Evolutionary conservation across 2,113 vertebrate genomes (phyloP).

Genomic region (Mirounga angustirostris): DNA sequence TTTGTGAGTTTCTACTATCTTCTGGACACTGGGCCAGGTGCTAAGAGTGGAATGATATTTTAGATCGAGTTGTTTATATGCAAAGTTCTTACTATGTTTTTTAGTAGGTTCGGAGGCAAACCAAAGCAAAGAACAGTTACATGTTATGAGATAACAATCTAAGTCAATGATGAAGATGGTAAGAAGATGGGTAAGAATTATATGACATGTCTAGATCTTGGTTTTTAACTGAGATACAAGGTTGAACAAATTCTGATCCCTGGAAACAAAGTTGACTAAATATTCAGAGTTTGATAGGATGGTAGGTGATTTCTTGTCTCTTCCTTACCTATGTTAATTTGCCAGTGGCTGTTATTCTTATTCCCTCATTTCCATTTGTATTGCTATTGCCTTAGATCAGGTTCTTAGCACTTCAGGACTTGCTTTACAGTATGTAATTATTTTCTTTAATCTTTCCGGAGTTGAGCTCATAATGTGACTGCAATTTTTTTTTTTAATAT

Average conservation of each 20-base stretch:
- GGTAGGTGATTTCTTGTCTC: neutral
- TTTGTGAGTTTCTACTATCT: neutral
- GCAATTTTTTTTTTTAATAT: neutral
- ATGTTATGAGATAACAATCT: neutral
- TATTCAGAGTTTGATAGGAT: neutral
- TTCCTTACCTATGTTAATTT: neutral
- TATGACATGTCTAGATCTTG: neutral
- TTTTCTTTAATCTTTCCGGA: constrained; percentile 6
- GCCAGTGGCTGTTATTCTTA: neutral
- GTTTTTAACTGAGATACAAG: neutral
- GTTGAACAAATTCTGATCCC: neutral
- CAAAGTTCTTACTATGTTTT: neutral
- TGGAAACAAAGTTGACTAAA: neutral
- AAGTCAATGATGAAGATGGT: neutral
- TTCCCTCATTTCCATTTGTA: neutral
- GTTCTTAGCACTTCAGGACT: neutral
- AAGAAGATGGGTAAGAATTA: neutral
- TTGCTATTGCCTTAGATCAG: neutral
- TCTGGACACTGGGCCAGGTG: neutral
- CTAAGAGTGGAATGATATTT: neutral
- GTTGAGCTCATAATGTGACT: neutral
- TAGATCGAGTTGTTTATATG: neutral
- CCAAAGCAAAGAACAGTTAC: neutral
- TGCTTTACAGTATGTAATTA: neutral
- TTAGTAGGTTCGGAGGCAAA: neutral